Evolutionary conservation across 2,888 invertebrate species (phyloP), one percentile per base, ranked within the genome.

Genomic region (Palloptera scutellata): DNA sequence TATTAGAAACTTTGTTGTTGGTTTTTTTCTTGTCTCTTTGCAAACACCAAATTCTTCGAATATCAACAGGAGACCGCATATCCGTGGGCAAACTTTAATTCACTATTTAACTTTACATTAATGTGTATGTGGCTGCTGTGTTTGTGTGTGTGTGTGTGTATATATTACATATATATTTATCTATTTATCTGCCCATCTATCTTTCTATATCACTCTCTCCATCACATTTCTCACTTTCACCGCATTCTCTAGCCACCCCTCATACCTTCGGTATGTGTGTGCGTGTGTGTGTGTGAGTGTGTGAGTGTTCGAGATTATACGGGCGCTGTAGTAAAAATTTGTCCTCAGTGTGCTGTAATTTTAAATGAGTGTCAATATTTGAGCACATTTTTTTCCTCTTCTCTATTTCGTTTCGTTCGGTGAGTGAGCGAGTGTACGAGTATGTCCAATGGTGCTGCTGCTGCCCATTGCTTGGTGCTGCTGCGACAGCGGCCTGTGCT

Each of bases 341-440:
- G 62, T 67, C 67, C 67, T 67, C 41, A 40, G 62, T 60, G 62
- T 62, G 54, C 48, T 40, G 61, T 62, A 62, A 67, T 67, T 67
- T 62, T 53, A 67, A 67, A 67, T 62, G 53, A 52, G 67, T 61
- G 67, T 58, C 67, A 67, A 67, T 67, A 62, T 67, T 67, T 67
- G 67, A 52, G 40, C 62, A 59, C 51, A 57, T n/a, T 48, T 48
- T 45, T 45, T 48, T 13, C 48, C 12, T n/a, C 12, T 48, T n/a
- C 5, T 48, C 12, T 11, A 11, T 15, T 15, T 48, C 48, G 48
- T 48, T 48, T 48, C 48, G 48, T 13, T 6, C 11, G 9, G 48
- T 15, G 5, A 10, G 48, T 48, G 48, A 2, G 5, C 12, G 15
- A 48, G n/a, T 48, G n/a, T 48, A 12, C 45, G 10, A 1, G 11